Base-by-base conservation (phyloP, 1,140 invertebrate species). In the Achroia grisella region DNA sequence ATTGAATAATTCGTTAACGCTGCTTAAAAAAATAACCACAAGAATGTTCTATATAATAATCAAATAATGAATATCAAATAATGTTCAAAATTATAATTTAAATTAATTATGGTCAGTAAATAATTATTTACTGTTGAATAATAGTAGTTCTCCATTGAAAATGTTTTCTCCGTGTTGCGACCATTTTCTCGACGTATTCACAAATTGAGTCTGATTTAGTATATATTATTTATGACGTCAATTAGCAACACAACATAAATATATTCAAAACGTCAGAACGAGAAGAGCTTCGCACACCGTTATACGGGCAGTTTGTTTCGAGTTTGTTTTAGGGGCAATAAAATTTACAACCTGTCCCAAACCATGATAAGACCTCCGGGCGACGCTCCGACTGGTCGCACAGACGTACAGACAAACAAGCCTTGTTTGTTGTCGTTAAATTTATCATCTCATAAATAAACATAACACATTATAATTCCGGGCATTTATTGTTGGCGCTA, bases 391-490 rank as follows among this genome's bases (percentile, higher is more conserved):
- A 29, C 39, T 52, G 33, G 54, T 53, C 13, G 35, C 13, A 37
- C 41, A 54, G 47, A 54, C 54, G 50, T 39, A 53, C 57, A 49
- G 40, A 58, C 59, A 57, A 55, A 48, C 48, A 44, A 37, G 27
- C 41, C 30, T 33, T 39, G 36, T 39, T 39, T 62, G 56, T 60
- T 40, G 46, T 49, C 52, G 56, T 54, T 52, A 68, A 62, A 58
- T 64, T 70, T 65, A 65, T 66, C 58, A 55, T 64, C 49, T 60
- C 59, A 58, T 72, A 68, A 67, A 69, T 64, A 64, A 59, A 68
- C 54, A 59, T 59, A 55, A 61, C 58, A 44, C 47, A 46, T 53
- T 43, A 48, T 47, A 57, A 51, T 51, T 56, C 42, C 29, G 11
- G n/a, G 12, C 8, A 13, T 44, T 44, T 44, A 44, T 44, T 44